A percentile compares a stretch with the other conserved stretches of the same genome.
Conservation (phyloP, 2,113 vertebrate species). For the Rhombomys opimus region DNA sequence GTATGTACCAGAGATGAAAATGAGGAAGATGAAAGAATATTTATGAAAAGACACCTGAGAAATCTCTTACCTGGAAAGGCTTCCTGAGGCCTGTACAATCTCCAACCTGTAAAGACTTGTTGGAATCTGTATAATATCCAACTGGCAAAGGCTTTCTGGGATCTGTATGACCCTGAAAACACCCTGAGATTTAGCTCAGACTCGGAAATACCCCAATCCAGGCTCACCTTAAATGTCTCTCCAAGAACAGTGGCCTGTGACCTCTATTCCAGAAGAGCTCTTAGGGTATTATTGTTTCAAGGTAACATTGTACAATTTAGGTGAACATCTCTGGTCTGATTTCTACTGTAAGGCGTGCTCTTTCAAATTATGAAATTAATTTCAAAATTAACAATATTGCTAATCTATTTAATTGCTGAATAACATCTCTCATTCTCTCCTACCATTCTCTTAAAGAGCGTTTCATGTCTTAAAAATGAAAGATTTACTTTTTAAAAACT, state of each 20-base stretch:
- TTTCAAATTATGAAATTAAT: neutral
- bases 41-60: neutral
- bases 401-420: slow-evolving; percentile 2
- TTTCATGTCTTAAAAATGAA: neutral
- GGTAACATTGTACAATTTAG: accelerated
- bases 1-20: neutral
- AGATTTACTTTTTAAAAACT: neutral
- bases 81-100: neutral
- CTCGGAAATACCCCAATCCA: neutral
- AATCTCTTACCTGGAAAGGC: neutral
- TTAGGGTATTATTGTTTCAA: neutral
- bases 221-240: neutral
- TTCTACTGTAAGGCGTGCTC: neutral
- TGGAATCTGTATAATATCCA: neutral
- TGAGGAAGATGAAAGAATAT: neutral
- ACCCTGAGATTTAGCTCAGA: neutral
- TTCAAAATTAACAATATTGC: neutral
- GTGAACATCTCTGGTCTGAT: neutral
- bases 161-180: neutral
- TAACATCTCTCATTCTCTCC: neutral
- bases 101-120: neutral
- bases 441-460: neutral
- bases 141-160: neutral
- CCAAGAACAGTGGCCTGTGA: neutral
- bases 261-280: neutral